Evolutionary conservation across 2,888 invertebrate species (phyloP), one percentile per base, ranked within the genome.

Genomic region (Gari tellinella): DNA sequence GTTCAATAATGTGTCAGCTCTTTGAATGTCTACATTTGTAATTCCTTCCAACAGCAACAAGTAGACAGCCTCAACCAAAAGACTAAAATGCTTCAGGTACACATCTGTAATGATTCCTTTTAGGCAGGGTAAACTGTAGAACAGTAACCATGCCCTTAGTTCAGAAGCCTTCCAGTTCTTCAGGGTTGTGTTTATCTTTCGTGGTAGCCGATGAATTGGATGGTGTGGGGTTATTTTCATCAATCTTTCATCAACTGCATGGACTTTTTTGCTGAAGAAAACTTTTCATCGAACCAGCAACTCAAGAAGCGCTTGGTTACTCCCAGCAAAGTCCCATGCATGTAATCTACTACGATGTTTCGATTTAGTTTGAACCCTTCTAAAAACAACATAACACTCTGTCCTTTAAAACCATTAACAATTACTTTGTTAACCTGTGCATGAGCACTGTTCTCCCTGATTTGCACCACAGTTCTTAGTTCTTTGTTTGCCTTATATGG

Each of bases 271-370:
- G 58, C 65, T n/a, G 48, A 31, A 5, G 51, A 41, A 17, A 62
- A 15, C 19, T 62, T 53, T 23, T 63, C 45, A n/a, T 62, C 66
- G 45, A 76, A 76, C 70, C 67, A 72, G 41, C 51, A 48, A 14
- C 19, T 26, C 64, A 76, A 19, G 2, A 76, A 17, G 4, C 31
- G 31, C 31, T 10, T 31, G 5, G 10, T 10, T 7, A 31, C 31
- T 7, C 31, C 31, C 4, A 77, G 26, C 3, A 73, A 40, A 17
- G 62, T 61, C 23, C 25, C 10, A 45, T 66, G 57, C 51, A 58
- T 58, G 25, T 62, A 68, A 49, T 62, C 68, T 7, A 31, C 10
- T 31, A 10, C 31, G 4, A 10, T 31, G 31, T 10, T 10, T 31
- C n/a, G n/a, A n/a, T n/a, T n/a, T n/a, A n/a, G n/a, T n/a, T n/a